These are phyloP conservation scores for Nasonia longicornis DNA, from an alignment of 1,140 invertebrate species.

Conservation along the genomic window DNA sequence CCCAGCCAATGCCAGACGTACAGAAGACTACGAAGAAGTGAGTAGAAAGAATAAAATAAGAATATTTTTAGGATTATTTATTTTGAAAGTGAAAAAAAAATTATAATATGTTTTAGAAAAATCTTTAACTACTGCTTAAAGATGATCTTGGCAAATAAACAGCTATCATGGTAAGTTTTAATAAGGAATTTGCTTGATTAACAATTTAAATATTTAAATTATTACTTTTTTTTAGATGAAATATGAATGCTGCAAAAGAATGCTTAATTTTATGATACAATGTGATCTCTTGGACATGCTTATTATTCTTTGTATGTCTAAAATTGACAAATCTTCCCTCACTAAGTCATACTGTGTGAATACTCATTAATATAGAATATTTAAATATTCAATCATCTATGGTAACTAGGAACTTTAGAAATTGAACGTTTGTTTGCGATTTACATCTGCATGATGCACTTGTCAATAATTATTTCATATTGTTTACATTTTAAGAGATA, in stretches of 20 bases:
- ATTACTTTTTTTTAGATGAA: no score
- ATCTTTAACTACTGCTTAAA: constrained; percentile 33
- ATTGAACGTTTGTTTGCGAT: no score
- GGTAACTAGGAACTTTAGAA: no score
- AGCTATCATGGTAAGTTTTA: neutral
- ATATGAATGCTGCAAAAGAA: no score
- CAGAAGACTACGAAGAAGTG: constrained; percentile 54
- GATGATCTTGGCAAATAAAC: neutral
- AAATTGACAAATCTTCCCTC: neutral
- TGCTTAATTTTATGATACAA: neutral
- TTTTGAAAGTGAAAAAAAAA: neutral
- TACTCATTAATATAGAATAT: neutral
- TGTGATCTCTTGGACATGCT: neutral
- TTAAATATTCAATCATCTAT: no score
- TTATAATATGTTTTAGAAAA: constrained; percentile 34
- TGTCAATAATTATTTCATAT: neutral
- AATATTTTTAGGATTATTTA: neutral
- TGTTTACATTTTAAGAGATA: neutral
- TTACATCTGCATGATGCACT: neutral
- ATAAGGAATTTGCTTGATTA: neutral
- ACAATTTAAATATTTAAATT: neutral
- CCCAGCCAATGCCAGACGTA: constrained; percentile 62
- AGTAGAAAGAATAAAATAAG: neutral
- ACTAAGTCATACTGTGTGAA: neutral
- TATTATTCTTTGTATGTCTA: neutral